A percentile compares a stretch with the other conserved stretches of the same genome.
These are phyloP conservation scores for Orthosia incerta DNA, from an alignment of 2,888 invertebrate genomes.

Conservation along the genomic window DNA sequence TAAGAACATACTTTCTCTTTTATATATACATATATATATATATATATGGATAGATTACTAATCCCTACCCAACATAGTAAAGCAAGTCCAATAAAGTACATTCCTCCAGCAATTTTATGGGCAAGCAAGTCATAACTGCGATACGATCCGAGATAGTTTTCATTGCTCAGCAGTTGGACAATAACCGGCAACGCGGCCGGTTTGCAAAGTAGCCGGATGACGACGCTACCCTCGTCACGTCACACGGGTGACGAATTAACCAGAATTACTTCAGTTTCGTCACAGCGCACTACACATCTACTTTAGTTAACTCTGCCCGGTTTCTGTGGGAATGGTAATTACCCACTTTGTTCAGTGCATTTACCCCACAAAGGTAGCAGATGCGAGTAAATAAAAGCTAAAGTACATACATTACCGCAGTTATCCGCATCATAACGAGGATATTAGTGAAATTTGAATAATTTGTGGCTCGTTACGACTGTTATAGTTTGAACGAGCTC, in stretches of 20 bases:
- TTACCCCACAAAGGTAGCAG: slow-evolving; percentile 34
- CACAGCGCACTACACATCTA: neutral
- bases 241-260: slow-evolving; percentile 24
- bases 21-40: no score
- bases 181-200: slow-evolving; percentile 11
- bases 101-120: slow-evolving; percentile 38
- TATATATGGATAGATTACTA: no score
- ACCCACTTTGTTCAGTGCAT: slow-evolving; percentile 9
- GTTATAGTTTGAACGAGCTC: slow-evolving; percentile 57
- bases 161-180: slow-evolving; percentile 30
- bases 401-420: slow-evolving; percentile 49
- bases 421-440: slow-evolving; percentile 57
- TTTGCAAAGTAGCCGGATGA: slow-evolving; percentile 4
- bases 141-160: slow-evolving; percentile 46
- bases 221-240: slow-evolving; percentile 17
- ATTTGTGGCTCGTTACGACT: slow-evolving; percentile 64
- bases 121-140: slow-evolving; percentile 45
- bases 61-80: neutral
- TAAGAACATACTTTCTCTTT: no score
- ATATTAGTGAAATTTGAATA: slow-evolving; percentile 68
- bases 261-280: slow-evolving; percentile 9
- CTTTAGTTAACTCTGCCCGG: neutral
- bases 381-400: slow-evolving; percentile 48
- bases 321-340: slow-evolving; percentile 10
- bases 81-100: slow-evolving; percentile 48